Evolutionary conservation across 2,888 invertebrate species (phyloP), one percentile per base, ranked within the genome.

Genomic region (Nesidiocoris tenuis): DNA sequence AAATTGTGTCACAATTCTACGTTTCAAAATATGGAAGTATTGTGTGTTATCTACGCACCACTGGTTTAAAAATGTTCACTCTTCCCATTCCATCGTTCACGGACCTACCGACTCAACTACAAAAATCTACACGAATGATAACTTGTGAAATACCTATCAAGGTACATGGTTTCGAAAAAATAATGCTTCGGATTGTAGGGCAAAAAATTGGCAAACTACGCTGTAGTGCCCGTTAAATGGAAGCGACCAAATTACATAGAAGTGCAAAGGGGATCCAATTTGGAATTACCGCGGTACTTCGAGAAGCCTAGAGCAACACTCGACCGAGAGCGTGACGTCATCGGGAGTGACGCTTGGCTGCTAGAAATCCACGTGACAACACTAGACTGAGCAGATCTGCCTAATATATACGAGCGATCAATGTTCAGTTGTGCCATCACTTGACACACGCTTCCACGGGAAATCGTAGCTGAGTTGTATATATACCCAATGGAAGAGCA

Each of bases 331-430:
- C 83, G 18, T 84, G n/a, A 83, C 82, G 84, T 86, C 86, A 85
- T 84, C 87, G 86, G 85, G 85, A 84, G 85, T 84, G 83, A 85
- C 85, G 85, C 86, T 78, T 83, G 86, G 86, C 86, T 86, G 85
- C 86, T 86, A 86, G 85, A 84, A 87, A 86, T 87, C 86, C 86
- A 85, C 85, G 87, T 87, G 87, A 87, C 86, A 86, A 86, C 87
- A 87, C 87, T 85, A 59, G 84, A 87, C 87, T 87, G 87, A 87
- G 86, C 87, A 87, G 87, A 87, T 87, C 87, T 85, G 87, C 87
- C 74, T 74, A 74, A 74, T 18, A 24, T 55, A 72, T 19, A 56
- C 74, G 66, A 75, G 66, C 75, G 78, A 75, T 77, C 74, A 66
- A 74, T 77, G 71, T 76, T 76, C 78, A 76, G 78, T 76, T 76